Evolutionary conservation across 2,888 invertebrate species (phyloP), one percentile per base, ranked within the genome.

Genomic region (Phymatocera aterrima): DNA sequence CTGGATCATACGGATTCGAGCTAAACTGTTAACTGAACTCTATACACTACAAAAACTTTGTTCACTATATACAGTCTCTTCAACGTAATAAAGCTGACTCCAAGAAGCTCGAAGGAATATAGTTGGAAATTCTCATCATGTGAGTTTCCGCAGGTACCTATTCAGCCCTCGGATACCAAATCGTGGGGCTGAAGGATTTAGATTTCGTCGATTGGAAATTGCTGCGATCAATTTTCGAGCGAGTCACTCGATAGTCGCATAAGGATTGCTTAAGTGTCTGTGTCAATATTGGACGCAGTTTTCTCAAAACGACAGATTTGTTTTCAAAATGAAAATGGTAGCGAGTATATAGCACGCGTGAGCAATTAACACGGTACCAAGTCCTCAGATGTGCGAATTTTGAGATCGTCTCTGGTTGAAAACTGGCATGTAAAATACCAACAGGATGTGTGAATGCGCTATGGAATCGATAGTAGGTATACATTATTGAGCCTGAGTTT

Each of bases 11-110:
- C 48, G 10, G 72, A 72, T 72, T 72, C 72, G 51, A 18, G 48
- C 31, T 72, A 72, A 51, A 72, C 72, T 72, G 72, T 72, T 72
- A 72, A 51, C 51, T 72, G 72, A 51, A 72, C 72, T 72, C 48
- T 51, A 18, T 31, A 51, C 31, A 34, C 10, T 31, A 12, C 72
- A 72, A 51, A 51, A 72, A 72, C 51, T 51, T 72, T 51, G 72
- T 18, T 34, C 43, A 72, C 51, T 51, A n/a, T n/a, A n/a, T n/a
- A n/a, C n/a, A 51, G 34, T 34, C 48, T 72, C 51, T 72, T 72
- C 72, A 15, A 48, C 51, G 48, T 72, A 72, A 72, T 51, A 28
- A 43, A 72, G 72, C 18, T 72, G 24, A 51, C 72, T 72, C 48
- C 72, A 18, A 51, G 72, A 72, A 72, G 5, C 28, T 51, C 48